These are phyloP conservation scores for Cartodere bifasciata DNA, from an alignment of 2,888 invertebrate species.

Conservation along the genomic window DNA sequence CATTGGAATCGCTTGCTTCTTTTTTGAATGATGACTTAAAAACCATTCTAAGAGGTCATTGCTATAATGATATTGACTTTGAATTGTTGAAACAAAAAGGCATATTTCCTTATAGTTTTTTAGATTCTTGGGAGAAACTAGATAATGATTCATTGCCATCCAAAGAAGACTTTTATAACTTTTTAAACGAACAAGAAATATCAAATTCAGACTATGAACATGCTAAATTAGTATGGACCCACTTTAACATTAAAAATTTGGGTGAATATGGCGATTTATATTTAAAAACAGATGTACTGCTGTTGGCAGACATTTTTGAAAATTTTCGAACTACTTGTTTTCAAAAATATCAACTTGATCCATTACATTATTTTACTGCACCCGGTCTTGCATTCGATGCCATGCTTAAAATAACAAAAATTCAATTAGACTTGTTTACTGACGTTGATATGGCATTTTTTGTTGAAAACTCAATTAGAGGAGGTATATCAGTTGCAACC, in stretches of 20 bases:
- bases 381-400: slow-evolving; percentile 22
- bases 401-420: slow-evolving; percentile 19
- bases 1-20: too few relatives aligned
- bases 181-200: too few relatives aligned
- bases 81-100: too few relatives aligned
- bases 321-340: too few relatives aligned
- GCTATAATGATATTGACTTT: too few relatives aligned
- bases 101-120: too few relatives aligned
- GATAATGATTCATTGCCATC: too few relatives aligned
- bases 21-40: too few relatives aligned
- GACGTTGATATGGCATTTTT: slow-evolving; percentile 25
- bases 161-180: too few relatives aligned
- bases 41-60: too few relatives aligned
- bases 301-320: slow-evolving; percentile 28
- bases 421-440: slow-evolving; percentile 19
- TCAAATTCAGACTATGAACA: too few relatives aligned
- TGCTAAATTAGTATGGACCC: slow-evolving; percentile 25
- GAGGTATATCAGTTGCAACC: slow-evolving; percentile 20
- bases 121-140: too few relatives aligned
- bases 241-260: slow-evolving; percentile 23
- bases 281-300: slow-evolving; percentile 26
- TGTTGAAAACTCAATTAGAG: slow-evolving; percentile 23
- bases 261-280: slow-evolving; percentile 28
- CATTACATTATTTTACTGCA: slow-evolving; percentile 20
- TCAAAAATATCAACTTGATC: slow-evolving; percentile 23